Conservation (phyloP, 2,888 invertebrate genomes). For the Plebejus melissa region DNA sequence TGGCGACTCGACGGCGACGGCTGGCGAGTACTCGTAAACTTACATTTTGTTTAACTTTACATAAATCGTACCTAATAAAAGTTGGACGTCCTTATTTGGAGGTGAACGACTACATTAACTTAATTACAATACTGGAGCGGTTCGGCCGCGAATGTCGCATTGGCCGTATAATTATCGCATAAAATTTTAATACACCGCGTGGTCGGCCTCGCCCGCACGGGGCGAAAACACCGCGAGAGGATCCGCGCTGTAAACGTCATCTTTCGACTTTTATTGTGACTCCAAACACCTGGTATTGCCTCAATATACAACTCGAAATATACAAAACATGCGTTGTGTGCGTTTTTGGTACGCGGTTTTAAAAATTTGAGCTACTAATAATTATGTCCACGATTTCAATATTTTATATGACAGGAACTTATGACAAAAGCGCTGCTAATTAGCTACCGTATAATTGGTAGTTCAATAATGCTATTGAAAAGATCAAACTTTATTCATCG, state of each 20-base stretch:
- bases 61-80: slow-evolving; percentile 13
- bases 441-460: background rate
- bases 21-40: background rate
- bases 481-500: background rate
- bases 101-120: slow-evolving; percentile 4
- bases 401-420: background rate
- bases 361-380: no score
- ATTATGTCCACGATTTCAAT: no score
- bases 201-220: background rate
- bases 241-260: background rate
- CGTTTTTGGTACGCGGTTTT: no score
- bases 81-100: background rate
- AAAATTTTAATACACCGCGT: slow-evolving; percentile 10
- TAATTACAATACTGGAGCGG: background rate
- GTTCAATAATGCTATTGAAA: no score
- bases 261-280: background rate
- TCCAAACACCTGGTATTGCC: no score
- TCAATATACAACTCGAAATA: background rate
- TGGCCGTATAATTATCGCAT: slow-evolving; percentile 10
- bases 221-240: background rate
- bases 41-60: background rate
- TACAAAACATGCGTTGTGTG: no score
- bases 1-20: background rate
- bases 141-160: background rate
- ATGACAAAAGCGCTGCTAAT: background rate